Conservation (phyloP, 2,797 vertebrate species). For the Sebastes steindachneri region DNA sequence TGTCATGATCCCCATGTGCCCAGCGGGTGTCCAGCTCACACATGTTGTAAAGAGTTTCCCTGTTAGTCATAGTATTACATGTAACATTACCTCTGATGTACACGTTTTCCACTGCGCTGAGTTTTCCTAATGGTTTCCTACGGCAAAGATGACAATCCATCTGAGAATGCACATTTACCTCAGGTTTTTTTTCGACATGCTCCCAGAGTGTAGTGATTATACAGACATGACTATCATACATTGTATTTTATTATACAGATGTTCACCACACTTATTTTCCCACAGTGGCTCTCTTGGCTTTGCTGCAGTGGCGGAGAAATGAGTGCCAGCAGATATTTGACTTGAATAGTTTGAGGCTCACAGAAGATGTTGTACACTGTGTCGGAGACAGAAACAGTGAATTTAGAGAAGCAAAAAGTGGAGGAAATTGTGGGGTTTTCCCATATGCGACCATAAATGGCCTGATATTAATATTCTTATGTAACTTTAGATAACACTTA, state of each 20-base stretch:
- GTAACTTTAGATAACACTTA: not conserved
- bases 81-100: conserved; percentile 55
- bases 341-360: not conserved
- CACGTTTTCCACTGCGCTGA: conserved; percentile 39
- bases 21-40: conserved; percentile 53
- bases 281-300: conserved; percentile 13
- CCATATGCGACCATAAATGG: not conserved
- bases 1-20: conserved; percentile 47
- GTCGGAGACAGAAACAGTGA: not conserved
- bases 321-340: conserved; percentile 14
- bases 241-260: conserved; percentile 3
- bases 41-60: conserved; percentile 64
- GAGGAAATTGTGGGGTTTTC: not conserved
- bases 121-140: conserved; percentile 39
- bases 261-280: not conserved
- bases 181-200: not conserved
- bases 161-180: conserved; percentile 1
- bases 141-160: conserved; percentile 24
- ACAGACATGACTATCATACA: conserved; percentile 5
- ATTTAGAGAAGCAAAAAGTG: not conserved
- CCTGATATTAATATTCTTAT: not conserved
- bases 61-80: conserved; percentile 56
- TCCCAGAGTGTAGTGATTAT: not conserved
- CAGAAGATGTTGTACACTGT: not conserved
- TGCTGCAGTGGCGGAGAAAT: conserved; percentile 3